Evolutionary conservation across 2,888 invertebrate species (phyloP).

Genomic region (Scaeva pyrastri): DNA sequence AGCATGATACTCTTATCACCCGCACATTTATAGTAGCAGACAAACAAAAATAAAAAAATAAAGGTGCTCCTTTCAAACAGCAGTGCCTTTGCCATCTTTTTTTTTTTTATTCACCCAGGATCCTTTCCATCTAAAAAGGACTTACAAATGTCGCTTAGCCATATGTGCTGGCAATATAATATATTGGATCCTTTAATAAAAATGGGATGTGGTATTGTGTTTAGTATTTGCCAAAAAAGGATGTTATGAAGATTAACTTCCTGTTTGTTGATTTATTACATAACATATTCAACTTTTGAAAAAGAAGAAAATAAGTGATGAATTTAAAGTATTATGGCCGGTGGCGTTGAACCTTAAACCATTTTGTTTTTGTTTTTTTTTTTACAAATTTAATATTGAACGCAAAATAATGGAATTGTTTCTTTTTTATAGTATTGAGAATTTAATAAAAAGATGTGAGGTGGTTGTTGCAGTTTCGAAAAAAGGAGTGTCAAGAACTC

Average conservation of each 20-base stretch:
- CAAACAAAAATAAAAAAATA: background rate
- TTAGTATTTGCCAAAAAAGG: background rate
- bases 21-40: background rate
- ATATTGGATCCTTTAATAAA: background rate
- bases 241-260: slow-evolving; percentile 5
- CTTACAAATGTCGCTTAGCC: background rate
- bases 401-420: background rate
- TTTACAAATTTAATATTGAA: background rate
- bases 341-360: background rate
- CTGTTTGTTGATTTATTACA: background rate
- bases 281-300: background rate
- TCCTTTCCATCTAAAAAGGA: background rate
- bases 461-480: no score
- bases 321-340: background rate
- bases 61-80: background rate
- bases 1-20: background rate
- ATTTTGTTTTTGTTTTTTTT: background rate
- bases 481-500: no score
- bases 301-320: slow-evolving; percentile 4
- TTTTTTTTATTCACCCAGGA: background rate
- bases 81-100: background rate
- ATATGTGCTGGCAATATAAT: background rate
- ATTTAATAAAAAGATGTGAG: no score
- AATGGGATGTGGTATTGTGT: no score
- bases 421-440: background rate